These are phyloP conservation scores for Forbesichthys papilliferus DNA, from an alignment of 2,113 vertebrate genomes.

Conservation along the genomic window DNA sequence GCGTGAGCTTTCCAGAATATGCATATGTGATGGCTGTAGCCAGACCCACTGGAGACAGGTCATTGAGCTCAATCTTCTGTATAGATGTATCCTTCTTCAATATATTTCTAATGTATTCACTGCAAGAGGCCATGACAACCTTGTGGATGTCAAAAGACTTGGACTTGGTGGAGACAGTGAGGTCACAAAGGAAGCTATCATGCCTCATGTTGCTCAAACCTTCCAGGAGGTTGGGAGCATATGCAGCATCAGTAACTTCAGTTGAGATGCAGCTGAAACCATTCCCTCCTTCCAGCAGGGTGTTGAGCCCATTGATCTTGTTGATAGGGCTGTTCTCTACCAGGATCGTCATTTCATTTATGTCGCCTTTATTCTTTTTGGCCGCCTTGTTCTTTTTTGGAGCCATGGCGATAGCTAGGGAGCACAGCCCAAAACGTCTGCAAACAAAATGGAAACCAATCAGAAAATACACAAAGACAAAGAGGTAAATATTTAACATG, in stretches of 20 bases:
- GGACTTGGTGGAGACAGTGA: constrained; percentile 92
- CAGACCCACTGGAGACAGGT: constrained; percentile 88
- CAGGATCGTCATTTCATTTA: constrained; percentile 90
- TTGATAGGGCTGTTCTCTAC: constrained; percentile 90
- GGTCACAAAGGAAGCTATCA: constrained; percentile 93
- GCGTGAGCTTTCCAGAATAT: constrained; percentile 94
- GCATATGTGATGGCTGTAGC: constrained; percentile 94
- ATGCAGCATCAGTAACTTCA: constrained; percentile 86
- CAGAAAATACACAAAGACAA: constrained; percentile 5
- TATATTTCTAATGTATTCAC: constrained; percentile 90
- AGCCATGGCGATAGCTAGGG: constrained; percentile 88
- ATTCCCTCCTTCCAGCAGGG: constrained; percentile 90
- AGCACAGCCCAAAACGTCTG: constrained; percentile 82
- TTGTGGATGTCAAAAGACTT: constrained; percentile 96
- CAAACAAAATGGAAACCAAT: constrained; percentile 34
- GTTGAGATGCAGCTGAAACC: constrained; percentile 96
- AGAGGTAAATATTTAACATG: too few species aligned
- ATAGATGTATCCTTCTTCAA: constrained; percentile 89
- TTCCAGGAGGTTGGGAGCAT: constrained; percentile 91
- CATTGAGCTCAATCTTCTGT: constrained; percentile 90
- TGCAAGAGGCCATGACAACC: constrained; percentile 96
- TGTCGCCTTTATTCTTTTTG: constrained; percentile 91
- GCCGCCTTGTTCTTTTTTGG: constrained; percentile 95
- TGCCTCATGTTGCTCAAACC: constrained; percentile 93
- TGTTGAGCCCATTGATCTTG: constrained; percentile 91